Percentiles rank a stretch among this genome's conserved stretches.
Conservation (phyloP, 2,113 vertebrate species). For the Collichthys lucidus region DNA sequence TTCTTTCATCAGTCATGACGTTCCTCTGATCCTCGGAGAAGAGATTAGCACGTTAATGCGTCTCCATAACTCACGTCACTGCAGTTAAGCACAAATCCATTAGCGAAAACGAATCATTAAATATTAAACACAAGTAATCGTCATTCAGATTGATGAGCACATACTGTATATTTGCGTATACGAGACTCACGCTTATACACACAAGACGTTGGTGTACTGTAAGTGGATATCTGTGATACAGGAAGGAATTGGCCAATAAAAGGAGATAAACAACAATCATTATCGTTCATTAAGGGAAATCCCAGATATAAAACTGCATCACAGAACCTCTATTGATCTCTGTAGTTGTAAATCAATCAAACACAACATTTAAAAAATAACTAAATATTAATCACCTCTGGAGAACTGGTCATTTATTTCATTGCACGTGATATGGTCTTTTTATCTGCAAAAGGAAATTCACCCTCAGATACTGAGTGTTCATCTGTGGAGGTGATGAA, state of each 20-base stretch:
- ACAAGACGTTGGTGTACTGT: not conserved
- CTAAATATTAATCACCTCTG: slow-evolving; percentile 39
- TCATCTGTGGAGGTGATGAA: not conserved
- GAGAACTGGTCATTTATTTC: slow-evolving; percentile 12
- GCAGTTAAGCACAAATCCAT: slow-evolving; percentile 56
- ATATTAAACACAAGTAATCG: slow-evolving; percentile 44
- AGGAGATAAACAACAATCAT: slow-evolving; percentile 49
- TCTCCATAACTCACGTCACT: slow-evolving; percentile 22
- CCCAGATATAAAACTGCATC: slow-evolving; percentile 25
- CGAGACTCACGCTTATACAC: not conserved
- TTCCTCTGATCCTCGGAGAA: not conserved
- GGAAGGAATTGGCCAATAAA: slow-evolving; percentile 55
- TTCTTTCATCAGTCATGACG: not conserved
- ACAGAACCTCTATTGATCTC: slow-evolving; percentile 44
- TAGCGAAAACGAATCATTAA: slow-evolving; percentile 52
- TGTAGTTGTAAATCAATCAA: slow-evolving; percentile 38
- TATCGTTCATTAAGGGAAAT: slow-evolving; percentile 46
- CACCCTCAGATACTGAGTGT: not conserved
- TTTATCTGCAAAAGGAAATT: slow-evolving; percentile 10
- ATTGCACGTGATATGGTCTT: not conserved
- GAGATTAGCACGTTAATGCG: slow-evolving; percentile 16
- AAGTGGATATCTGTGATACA: slow-evolving; percentile 14
- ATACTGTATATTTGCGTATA: not conserved
- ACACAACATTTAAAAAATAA: slow-evolving; percentile 38
- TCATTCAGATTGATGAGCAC: slow-evolving; percentile 35